Evolutionary conservation across 2,113 vertebrate species (phyloP), one percentile per base, ranked within the genome.

Genomic region (Etia nguti): DNA sequence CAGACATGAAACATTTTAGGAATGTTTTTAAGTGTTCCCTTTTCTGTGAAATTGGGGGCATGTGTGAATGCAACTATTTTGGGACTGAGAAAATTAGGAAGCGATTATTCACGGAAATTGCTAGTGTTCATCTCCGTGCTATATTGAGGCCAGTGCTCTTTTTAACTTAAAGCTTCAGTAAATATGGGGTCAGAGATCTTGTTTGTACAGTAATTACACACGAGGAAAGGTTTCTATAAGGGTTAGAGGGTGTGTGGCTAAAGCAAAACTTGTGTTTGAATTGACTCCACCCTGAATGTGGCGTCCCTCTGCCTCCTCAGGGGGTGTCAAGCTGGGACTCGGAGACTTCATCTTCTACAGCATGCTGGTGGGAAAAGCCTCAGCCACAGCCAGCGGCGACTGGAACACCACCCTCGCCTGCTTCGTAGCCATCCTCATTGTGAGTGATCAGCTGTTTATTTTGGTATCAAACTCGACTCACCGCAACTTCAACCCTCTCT

Each of bases 311-410:
- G 91, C 95, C 73, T 92, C 88, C 91, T 60, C 94, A 99, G 99
- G 98, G 90, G 98, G 98, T 83, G 98, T 99, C 62, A 99, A 99
- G 81, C 97, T 99, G 4, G 98, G 99, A 48, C 95, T 99, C 34
- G 98, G 98, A 92, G 99, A 99, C 93, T 99, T 99, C 95, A 99
- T 99, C 96, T 99, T 99, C 96, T 99, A 99, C 96, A 99, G 98
- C 92, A 99, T 99, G 96, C 94, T 99, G 83, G 98, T 99, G 92
- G 99, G 99, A 77, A 99, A 99, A 95, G 99, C 98, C 75, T 99
- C 99, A 18, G 99, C 98, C 85, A 97, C 98, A n/a, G 99, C 98
- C 95, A 99, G 97, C 2, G 98, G 98, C 20, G 99, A 99, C 96
- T 99, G 99, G 98, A 99, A 99, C 96, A 99, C 99, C 56, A 99